These are phyloP conservation scores for Drosophila varians DNA, from an alignment of 1,140 invertebrate species.

Conservation along the genomic window DNA sequence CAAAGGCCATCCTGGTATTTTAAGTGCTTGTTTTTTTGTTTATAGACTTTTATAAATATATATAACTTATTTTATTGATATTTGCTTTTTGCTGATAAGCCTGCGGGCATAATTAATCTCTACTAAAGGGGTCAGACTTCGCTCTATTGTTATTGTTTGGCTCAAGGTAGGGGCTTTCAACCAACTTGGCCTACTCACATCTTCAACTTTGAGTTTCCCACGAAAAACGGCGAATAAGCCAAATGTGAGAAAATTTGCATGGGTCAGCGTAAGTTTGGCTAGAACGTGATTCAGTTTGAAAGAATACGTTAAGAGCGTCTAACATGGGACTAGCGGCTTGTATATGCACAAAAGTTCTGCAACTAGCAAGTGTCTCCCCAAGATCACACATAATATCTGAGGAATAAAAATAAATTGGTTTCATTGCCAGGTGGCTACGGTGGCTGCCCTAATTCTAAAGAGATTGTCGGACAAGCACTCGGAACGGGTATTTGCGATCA, in stretches of 20 bases:
- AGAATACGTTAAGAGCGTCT: constrained; percentile 7
- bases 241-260: constrained; percentile 51
- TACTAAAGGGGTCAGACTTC: neutral
- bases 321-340: constrained; percentile 55
- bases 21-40: constrained; percentile 7
- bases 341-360: constrained; percentile 52
- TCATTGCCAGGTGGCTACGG: constrained; percentile 40
- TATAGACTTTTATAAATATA: neutral
- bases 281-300: constrained; percentile 21
- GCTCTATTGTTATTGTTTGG: neutral
- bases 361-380: constrained; percentile 45
- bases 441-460: constrained; percentile 47
- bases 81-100: constrained; percentile 23
- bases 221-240: constrained; percentile 14
- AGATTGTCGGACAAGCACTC: constrained; percentile 63
- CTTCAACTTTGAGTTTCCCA: constrained; percentile 29
- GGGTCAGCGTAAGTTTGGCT: constrained; percentile 17
- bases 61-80: constrained; percentile 38
- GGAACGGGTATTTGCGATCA: constrained; percentile 44
- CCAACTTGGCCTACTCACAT: constrained; percentile 17
- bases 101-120: constrained; percentile 3
- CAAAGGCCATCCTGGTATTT: neutral
- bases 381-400: neutral
- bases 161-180: constrained; percentile 13
- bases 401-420: neutral